These are phyloP conservation scores for Pollenia amentaria DNA, from an alignment of 2,888 invertebrate genomes.

Conservation along the genomic window DNA sequence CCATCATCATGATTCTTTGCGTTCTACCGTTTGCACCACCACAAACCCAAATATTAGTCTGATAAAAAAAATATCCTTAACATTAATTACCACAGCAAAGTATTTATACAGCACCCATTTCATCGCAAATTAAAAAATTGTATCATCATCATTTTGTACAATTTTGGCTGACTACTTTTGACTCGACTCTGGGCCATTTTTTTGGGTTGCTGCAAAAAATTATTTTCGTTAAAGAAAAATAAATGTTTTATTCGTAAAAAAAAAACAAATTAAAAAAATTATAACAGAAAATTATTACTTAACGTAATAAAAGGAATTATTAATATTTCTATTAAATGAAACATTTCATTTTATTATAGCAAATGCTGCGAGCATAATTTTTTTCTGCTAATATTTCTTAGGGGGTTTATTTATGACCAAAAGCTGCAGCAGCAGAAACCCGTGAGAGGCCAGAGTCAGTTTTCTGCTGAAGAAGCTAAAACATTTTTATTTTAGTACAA, in stretches of 20 bases:
- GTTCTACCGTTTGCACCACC: too few species aligned
- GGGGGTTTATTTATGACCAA: conserved; percentile 1
- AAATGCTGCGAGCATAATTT: not conserved
- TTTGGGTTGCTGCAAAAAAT: conserved; percentile 60
- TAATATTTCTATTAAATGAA: too few species aligned
- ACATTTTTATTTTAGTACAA: not conserved
- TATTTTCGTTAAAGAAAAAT: conserved; percentile 13
- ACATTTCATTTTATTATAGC: too few species aligned
- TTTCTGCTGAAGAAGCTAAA: too few species aligned
- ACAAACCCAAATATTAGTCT: conserved; percentile 42
- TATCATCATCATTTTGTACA: not conserved
- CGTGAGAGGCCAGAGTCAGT: too few species aligned
- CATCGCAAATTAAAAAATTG: conserved; percentile 65
- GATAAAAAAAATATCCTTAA: not conserved
- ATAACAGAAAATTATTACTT: not conserved
- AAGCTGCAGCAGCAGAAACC: not conserved
- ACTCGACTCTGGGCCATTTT: not conserved
- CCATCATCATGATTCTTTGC: too few species aligned
- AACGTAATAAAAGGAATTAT: too few species aligned
- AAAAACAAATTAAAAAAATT: not conserved
- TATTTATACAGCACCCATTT: conserved; percentile 66
- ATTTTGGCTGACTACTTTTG: conserved; percentile 22
- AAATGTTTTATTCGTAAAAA: not conserved
- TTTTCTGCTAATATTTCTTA: conserved; percentile 11
- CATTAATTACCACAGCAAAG: conserved; percentile 42